A percentile compares a stretch with the other conserved stretches of the same genome.
These are phyloP conservation scores for Xylocopa sonorina DNA, from an alignment of 1,140 invertebrate genomes.

Conservation along the genomic window DNA sequence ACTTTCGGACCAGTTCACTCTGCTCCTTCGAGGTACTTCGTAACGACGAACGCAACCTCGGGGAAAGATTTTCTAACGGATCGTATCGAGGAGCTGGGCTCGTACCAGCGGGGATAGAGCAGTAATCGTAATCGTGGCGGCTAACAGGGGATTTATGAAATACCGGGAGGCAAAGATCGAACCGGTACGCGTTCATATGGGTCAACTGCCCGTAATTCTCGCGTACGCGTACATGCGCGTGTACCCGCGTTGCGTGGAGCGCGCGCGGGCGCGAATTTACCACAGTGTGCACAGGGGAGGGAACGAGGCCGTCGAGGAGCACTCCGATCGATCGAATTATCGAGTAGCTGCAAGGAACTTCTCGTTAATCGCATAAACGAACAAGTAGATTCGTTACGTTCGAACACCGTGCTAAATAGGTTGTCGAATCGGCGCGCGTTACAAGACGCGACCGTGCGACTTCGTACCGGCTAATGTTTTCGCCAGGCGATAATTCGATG, in stretches of 20 bases:
- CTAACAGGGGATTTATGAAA: slow-evolving; percentile 45
- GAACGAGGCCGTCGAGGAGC: not conserved
- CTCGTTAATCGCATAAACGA: not conserved
- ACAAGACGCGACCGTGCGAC: too few species aligned
- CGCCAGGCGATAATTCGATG: too few species aligned
- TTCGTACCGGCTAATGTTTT: too few species aligned
- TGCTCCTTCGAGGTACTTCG: too few species aligned
- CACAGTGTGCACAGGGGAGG: too few species aligned
- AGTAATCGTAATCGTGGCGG: slow-evolving; percentile 33
- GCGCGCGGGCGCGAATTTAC: too few species aligned
- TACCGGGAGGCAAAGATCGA: slow-evolving; percentile 6
- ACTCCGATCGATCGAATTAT: slow-evolving; percentile 4
- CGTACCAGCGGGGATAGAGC: slow-evolving; percentile 15
- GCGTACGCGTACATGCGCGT: not conserved
- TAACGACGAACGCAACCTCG: too few species aligned
- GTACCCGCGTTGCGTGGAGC: not conserved
- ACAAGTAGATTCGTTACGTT: not conserved
- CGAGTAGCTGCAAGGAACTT: not conserved
- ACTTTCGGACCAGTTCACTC: not conserved
- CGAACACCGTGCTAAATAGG: not conserved
- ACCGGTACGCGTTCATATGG: slow-evolving; percentile 3
- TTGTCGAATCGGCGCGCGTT: not conserved
- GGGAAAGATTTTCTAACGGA: too few species aligned
- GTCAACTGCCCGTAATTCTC: slow-evolving; percentile 17
- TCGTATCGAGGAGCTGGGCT: too few species aligned